Evolutionary conservation across 1,140 invertebrate genomes (phyloP).

Genomic region (Drosophila jambulina): DNA sequence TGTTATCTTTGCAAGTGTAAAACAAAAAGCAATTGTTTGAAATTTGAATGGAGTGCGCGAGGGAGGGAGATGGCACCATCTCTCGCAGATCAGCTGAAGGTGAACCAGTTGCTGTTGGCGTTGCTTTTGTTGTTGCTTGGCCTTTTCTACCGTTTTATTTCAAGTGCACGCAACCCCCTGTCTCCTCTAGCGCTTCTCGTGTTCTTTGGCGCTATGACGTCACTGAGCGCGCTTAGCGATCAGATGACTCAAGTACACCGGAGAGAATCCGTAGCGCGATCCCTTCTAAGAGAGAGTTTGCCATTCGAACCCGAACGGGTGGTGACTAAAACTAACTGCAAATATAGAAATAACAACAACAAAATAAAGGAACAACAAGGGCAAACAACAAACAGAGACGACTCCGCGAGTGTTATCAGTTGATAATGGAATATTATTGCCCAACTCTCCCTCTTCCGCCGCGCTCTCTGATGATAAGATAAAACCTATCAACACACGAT

Average conservation of each 20-base stretch:
- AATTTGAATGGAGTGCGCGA: slow-evolving; percentile 33
- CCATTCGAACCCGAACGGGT: no score
- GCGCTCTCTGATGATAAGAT: slow-evolving; percentile 29
- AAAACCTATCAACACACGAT: slow-evolving; percentile 4
- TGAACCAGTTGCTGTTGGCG: slow-evolving; percentile 39
- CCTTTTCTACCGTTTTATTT: slow-evolving; percentile 33
- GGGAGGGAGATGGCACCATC: slow-evolving; percentile 29
- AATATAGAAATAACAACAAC: not conserved
- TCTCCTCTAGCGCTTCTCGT: slow-evolving; percentile 4
- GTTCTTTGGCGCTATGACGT: slow-evolving; percentile 25
- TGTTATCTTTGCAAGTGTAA: slow-evolving; percentile 24
- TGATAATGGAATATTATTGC: slow-evolving; percentile 44
- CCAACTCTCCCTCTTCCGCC: slow-evolving; percentile 16
- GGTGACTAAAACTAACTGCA: slow-evolving; percentile 21
- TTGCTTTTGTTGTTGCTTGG: slow-evolving; percentile 5
- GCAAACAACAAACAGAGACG: slow-evolving; percentile 42
- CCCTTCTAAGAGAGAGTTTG: not conserved
- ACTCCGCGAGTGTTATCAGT: slow-evolving; percentile 19
- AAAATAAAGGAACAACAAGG: slow-evolving; percentile 3
- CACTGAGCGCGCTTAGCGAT: slow-evolving; percentile 24
- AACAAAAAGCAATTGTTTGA: slow-evolving; percentile 30
- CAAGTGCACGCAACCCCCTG: slow-evolving; percentile 35
- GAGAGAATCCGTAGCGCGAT: not conserved
- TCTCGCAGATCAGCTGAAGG: slow-evolving; percentile 45
- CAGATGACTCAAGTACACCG: slow-evolving; percentile 32